These are phyloP conservation scores for Andrena haemorrhoa DNA, from an alignment of 2,888 invertebrate genomes.

Conservation along the genomic window DNA sequence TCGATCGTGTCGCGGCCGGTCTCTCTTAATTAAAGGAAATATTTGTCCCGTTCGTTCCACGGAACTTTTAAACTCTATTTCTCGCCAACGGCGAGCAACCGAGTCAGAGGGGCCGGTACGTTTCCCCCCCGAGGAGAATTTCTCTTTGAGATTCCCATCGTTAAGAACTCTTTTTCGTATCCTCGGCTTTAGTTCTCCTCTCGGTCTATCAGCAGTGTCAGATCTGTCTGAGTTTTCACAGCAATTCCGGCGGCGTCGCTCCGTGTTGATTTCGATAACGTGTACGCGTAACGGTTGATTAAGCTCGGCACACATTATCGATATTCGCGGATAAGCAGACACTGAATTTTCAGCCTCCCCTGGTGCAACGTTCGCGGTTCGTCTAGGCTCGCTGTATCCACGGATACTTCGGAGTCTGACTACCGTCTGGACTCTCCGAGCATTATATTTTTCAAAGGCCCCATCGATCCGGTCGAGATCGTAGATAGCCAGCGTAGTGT, in stretches of 20 bases:
- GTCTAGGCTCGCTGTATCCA: not conserved
- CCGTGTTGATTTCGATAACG: slow-evolving; percentile 40
- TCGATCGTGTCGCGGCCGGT: slow-evolving; percentile 38
- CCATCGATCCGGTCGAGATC: slow-evolving; percentile 29
- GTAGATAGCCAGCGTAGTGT: slow-evolving; percentile 45
- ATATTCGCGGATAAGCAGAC: not conserved
- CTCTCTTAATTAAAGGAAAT: slow-evolving; percentile 49
- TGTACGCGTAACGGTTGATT: slow-evolving; percentile 22
- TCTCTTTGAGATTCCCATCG: not conserved
- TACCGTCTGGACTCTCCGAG: not conserved
- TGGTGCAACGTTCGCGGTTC: not conserved
- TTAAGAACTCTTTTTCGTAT: not conserved
- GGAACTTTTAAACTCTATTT: slow-evolving; percentile 14
- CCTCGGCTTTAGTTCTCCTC: not conserved
- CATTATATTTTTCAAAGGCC: slow-evolving; percentile 9
- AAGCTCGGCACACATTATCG: slow-evolving; percentile 26
- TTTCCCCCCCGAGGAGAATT: not conserved
- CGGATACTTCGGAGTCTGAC: not conserved
- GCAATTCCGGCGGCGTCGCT: slow-evolving; percentile 25
- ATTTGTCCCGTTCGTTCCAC: slow-evolving; percentile 36
- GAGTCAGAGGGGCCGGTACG: not conserved
- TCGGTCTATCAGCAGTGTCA: not conserved
- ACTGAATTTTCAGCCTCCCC: not conserved
- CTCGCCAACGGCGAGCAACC: not conserved
- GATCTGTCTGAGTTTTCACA: not conserved